Evolutionary conservation across 2,888 invertebrate species (phyloP).

Genomic region (Falcaria lacertinaria): DNA sequence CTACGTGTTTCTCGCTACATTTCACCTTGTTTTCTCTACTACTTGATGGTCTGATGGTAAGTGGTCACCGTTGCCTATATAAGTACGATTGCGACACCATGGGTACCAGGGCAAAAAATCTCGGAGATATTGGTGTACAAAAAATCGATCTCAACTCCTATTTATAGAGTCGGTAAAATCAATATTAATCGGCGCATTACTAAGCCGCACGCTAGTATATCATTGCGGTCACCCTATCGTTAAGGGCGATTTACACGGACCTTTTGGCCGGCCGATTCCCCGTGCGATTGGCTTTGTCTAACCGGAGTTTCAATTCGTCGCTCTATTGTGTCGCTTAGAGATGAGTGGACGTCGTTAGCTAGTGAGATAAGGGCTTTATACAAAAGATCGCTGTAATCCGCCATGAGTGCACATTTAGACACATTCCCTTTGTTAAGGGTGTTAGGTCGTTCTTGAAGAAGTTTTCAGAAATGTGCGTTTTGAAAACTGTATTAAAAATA

Average conservation of each 20-base stretch:
- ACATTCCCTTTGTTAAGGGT: conserved; percentile 22
- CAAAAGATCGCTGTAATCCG: conserved; percentile 67
- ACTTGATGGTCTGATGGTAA: too few species aligned
- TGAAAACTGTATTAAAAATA: too few species aligned
- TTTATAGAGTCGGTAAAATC: too few species aligned
- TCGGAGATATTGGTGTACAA: too few species aligned
- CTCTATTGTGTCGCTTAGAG: conserved; percentile 61
- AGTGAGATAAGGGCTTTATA: conserved; percentile 64
- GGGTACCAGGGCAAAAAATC: too few species aligned
- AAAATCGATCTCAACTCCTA: too few species aligned
- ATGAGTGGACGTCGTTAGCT: conserved; percentile 75
- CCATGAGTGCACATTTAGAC: conserved; percentile 48
- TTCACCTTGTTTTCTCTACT: too few species aligned
- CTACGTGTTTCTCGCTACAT: too few species aligned
- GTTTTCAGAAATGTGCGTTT: background rate
- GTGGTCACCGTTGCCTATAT: too few species aligned
- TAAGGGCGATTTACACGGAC: conserved; percentile 53
- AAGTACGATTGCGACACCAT: too few species aligned
- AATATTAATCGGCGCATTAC: conserved; percentile 19
- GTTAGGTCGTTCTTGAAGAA: conserved; percentile 24
- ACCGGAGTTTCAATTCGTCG: conserved; percentile 69
- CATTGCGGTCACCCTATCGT: conserved; percentile 31
- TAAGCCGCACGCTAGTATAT: conserved; percentile 22
- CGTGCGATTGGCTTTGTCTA: conserved; percentile 64
- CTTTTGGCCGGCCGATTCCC: conserved; percentile 49